phyloP scores from a whole-genome alignment of 2,113 vertebrate species.

The Cryptomyrus ogoouensis region DNA sequence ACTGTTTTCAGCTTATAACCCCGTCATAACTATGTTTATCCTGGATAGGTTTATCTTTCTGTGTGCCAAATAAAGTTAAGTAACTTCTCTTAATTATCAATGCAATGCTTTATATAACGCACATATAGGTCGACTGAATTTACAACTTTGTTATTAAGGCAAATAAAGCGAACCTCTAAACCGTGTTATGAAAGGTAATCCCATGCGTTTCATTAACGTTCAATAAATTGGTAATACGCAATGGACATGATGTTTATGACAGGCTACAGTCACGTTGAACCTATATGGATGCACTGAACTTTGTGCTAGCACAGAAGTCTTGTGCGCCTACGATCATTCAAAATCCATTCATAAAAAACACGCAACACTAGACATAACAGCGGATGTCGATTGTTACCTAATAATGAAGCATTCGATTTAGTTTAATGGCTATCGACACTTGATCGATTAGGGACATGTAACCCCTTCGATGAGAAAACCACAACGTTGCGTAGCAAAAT shows the following conservation, averaged over 20 bases:
- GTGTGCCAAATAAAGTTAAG: neutral
- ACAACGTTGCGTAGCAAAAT: neutral
- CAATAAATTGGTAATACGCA: neutral
- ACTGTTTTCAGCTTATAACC: neutral
- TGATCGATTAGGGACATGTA: neutral
- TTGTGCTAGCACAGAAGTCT: neutral
- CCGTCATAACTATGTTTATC: neutral
- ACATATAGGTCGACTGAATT: neutral
- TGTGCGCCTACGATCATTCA: neutral
- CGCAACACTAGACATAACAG: neutral
- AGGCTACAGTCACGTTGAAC: neutral
- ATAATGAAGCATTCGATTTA: neutral
- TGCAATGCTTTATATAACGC: neutral
- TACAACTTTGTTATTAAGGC: neutral
- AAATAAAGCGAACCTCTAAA: neutral
- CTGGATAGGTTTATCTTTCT: neutral
- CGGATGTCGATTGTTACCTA: neutral
- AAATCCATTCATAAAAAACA: constrained; percentile 1
- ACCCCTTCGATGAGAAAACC: neutral
- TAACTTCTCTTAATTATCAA: neutral
- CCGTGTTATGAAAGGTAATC: neutral
- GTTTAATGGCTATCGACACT: neutral
- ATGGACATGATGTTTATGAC: neutral
- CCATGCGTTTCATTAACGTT: neutral
- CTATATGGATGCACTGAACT: neutral